Percentiles rank a stretch among this genome's conserved stretches.
Conservation (phyloP, 2,113 vertebrate species). For the Bufo gargarizans region DNA sequence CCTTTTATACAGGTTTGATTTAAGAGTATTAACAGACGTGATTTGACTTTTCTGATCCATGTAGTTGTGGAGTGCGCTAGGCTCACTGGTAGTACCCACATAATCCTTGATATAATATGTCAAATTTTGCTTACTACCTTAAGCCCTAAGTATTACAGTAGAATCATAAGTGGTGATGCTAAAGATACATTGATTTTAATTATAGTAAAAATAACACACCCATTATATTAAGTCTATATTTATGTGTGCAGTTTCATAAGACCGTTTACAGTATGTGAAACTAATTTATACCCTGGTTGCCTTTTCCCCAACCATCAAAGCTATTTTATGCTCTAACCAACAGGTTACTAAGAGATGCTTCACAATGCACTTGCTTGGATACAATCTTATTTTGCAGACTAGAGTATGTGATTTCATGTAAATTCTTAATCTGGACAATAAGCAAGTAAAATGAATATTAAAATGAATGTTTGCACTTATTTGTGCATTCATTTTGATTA, state of each 20-base stretch:
- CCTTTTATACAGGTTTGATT: too few species aligned
- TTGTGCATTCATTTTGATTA: not conserved
- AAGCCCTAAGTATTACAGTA: too few species aligned
- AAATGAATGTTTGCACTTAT: not conserved
- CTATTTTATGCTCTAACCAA: not conserved
- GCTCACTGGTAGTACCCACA: too few species aligned
- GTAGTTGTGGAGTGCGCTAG: too few species aligned
- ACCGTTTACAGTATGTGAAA: not conserved
- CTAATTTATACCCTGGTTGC: not conserved
- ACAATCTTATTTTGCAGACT: not conserved
- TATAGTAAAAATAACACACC: too few species aligned
- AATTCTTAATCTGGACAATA: not conserved
- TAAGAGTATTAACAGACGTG: too few species aligned
- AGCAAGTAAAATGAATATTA: not conserved
- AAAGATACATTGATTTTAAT: too few species aligned
- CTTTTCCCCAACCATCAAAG: constrained; percentile 9
- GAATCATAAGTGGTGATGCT: too few species aligned
- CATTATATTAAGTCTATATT: not conserved
- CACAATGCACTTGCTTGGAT: not conserved
- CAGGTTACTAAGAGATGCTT: not conserved
- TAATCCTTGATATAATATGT: too few species aligned
- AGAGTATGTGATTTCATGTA: not conserved
- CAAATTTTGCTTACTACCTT: too few species aligned
- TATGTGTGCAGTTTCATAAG: not conserved
- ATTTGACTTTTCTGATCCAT: too few species aligned